Conservation (phyloP, 2,113 vertebrate species). For the Chamaetylas fuelleborni region DNA sequence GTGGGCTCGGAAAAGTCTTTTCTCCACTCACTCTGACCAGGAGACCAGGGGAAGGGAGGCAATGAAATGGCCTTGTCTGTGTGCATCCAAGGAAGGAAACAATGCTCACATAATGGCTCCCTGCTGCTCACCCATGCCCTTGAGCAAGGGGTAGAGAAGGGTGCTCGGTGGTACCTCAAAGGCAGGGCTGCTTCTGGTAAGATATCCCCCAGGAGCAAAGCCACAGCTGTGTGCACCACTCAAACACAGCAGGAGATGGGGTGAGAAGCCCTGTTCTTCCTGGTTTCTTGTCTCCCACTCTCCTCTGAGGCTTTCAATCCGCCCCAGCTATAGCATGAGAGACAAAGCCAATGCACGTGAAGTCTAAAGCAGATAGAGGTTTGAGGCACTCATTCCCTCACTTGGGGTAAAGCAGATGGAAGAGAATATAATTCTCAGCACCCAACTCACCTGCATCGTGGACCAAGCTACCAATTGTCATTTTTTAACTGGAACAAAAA, state of each 20-base stretch:
- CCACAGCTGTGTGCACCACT: accelerated
- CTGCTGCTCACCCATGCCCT: neutral
- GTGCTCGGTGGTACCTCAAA: accelerated
- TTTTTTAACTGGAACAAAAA: neutral
- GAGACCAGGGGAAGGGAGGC: neutral
- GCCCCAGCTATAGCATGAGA: neutral
- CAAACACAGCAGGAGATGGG: neutral
- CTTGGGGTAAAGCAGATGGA: neutral
- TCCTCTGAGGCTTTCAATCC: neutral
- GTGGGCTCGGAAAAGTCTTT: neutral
- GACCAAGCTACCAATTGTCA: neutral
- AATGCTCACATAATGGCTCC: neutral
- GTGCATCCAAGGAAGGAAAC: neutral
- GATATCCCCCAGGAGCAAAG: neutral
- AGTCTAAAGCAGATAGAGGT: neutral
- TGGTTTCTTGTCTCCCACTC: neutral
- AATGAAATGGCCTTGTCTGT: neutral
- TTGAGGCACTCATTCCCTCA: neutral
- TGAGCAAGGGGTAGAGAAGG: neutral
- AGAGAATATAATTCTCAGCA: neutral
- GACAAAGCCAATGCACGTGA: neutral
- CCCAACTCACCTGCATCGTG: neutral
- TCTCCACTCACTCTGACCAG: neutral
- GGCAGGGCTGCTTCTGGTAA: neutral
- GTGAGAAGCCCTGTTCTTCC: neutral